phyloP scores from a whole-genome alignment of 1,140 invertebrate species.

The Helicoverpa zea region DNA sequence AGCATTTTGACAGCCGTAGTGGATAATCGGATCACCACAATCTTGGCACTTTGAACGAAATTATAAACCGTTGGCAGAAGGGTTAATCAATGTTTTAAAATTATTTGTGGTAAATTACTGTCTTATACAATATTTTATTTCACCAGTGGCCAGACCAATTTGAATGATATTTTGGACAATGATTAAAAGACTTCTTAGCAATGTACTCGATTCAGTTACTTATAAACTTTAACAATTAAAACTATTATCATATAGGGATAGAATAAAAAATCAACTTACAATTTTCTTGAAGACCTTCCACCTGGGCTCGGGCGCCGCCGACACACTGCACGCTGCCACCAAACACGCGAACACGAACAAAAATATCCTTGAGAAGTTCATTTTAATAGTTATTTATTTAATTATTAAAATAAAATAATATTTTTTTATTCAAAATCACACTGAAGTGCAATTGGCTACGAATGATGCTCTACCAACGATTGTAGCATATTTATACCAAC shows the following conservation, averaged over 20 bases:
- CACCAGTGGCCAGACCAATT: no score
- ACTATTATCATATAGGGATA: no score
- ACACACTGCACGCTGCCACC: constrained; percentile 55
- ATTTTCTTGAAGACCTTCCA: constrained; percentile 76
- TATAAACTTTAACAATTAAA: no score
- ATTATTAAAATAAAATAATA: background rate
- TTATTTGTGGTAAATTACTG: no score
- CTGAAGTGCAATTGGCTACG: background rate
- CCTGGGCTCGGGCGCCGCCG: constrained; percentile 60
- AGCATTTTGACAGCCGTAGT: no score
- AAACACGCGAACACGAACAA: constrained; percentile 65
- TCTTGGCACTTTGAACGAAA: no score
- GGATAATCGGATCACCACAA: no score
- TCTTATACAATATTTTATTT: no score
- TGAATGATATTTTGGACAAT: no score
- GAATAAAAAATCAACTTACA: constrained; percentile 56
- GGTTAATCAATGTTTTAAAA: no score
- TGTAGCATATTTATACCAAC: background rate
- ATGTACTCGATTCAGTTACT: background rate
- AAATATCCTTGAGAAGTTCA: constrained; percentile 70
- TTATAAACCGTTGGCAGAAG: no score
- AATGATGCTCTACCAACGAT: constrained; percentile 31
- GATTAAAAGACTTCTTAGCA: background rate
- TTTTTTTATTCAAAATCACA: background rate
- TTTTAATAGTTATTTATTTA: constrained; percentile 48